phyloP scores from a whole-genome alignment of 2,888 invertebrate species.

The Pherbina coryleti region DNA sequence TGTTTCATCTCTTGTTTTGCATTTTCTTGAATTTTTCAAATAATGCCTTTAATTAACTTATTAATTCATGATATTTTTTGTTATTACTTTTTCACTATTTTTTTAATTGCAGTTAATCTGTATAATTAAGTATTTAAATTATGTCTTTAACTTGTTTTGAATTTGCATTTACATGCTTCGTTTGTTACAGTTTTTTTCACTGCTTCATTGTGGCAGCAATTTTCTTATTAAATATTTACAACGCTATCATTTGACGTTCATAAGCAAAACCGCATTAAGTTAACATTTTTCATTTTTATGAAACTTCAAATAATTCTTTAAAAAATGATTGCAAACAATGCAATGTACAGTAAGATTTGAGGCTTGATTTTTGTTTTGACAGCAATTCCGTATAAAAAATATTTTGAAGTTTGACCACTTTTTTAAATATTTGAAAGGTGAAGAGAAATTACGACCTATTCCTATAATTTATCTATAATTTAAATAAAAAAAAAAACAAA shows the following conservation, averaged over 20 bases:
- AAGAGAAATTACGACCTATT: too few relatives aligned
- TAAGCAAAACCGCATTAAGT: background rate
- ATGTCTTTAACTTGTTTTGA: background rate
- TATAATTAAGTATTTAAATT: conserved; percentile 1
- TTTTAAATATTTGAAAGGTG: too few relatives aligned
- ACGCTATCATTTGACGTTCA: background rate
- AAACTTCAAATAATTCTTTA: too few relatives aligned
- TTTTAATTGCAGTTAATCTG: background rate
- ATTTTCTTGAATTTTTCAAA: background rate
- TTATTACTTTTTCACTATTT: background rate
- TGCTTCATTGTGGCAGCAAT: background rate
- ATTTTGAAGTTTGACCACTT: too few relatives aligned
- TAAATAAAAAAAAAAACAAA: too few relatives aligned
- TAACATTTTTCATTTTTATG: background rate
- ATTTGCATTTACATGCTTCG: conserved; percentile 7
- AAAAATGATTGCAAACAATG: too few relatives aligned
- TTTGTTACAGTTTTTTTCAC: background rate
- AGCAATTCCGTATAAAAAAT: too few relatives aligned
- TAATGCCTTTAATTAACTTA: background rate
- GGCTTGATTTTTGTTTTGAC: too few relatives aligned
- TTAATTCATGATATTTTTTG: background rate
- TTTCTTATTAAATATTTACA: background rate
- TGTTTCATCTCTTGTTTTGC: background rate
- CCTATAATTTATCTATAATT: too few relatives aligned
- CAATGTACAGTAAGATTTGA: too few relatives aligned